Percentiles rank a stretch among this genome's conserved stretches.
These are phyloP conservation scores for Clupea harengus DNA, from an alignment of 2,113 vertebrate genomes.

Conservation along the genomic window DNA sequence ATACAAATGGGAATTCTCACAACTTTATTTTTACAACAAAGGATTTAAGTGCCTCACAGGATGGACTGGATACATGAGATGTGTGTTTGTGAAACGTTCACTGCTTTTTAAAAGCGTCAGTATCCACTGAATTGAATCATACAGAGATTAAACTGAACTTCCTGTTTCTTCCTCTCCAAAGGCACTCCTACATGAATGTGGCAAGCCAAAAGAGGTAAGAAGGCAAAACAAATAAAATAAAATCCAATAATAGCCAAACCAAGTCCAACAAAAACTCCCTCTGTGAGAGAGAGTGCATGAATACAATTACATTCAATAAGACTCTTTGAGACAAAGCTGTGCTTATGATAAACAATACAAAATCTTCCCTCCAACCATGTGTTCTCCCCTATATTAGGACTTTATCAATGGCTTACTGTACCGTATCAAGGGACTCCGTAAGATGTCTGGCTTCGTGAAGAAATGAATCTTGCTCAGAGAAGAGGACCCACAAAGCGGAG, in stretches of 20 bases:
- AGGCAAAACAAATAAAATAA: neutral
- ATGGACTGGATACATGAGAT: too few relatives aligned
- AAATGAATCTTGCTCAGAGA: neutral
- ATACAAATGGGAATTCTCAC: too few relatives aligned
- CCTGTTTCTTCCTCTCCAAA: neutral
- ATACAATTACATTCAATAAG: neutral
- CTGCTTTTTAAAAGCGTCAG: too few relatives aligned
- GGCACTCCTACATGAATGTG: neutral
- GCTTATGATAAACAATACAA: neutral
- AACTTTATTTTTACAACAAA: too few relatives aligned
- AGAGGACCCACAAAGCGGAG: neutral
- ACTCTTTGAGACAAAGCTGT: neutral
- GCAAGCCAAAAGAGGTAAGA: constrained; percentile 12
- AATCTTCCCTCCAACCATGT: neutral
- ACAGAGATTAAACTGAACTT: neutral
- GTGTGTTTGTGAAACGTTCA: too few relatives aligned
- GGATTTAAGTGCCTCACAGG: too few relatives aligned
- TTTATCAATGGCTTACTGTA: constrained; percentile 12
- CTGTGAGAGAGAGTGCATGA: neutral
- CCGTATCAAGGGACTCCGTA: neutral
- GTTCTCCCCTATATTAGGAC: neutral
- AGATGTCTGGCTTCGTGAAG: neutral
- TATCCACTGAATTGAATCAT: neutral
- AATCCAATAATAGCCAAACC: neutral
- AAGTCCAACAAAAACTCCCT: neutral